phyloP scores from a whole-genome alignment of 2,113 vertebrate genomes.

The Piprites chloris region DNA sequence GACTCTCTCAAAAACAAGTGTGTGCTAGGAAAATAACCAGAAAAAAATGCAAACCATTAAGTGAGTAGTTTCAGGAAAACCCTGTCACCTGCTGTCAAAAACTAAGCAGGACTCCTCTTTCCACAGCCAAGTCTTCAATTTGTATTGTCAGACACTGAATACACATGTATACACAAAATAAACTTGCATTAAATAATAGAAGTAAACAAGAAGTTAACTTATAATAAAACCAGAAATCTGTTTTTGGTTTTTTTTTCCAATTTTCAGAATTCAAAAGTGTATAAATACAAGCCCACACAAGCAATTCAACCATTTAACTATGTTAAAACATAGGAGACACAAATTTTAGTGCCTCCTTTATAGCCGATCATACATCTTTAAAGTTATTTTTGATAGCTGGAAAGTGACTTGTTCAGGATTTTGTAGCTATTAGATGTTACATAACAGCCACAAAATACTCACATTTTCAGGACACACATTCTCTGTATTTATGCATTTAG shows the following conservation, averaged over 20 bases:
- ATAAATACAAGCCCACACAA: not conserved
- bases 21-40: not conserved
- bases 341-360: not conserved
- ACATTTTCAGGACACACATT: not conserved
- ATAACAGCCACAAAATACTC: not conserved
- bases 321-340: not conserved
- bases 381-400: not conserved
- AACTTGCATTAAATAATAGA: not conserved
- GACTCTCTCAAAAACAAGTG: not conserved
- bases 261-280: not conserved
- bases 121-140: not conserved
- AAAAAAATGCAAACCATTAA: not conserved
- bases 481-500: not conserved
- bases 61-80: not conserved
- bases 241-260: not conserved
- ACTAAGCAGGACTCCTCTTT: not conserved
- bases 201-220: not conserved
- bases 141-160: not conserved
- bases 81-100: not conserved
- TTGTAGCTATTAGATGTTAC: not conserved
- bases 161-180: not conserved
- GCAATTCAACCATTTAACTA: not conserved
- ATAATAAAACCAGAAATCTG: not conserved
- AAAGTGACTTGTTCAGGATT: not conserved
- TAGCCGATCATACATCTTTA: not conserved